Base-by-base conservation (phyloP, 2,797 vertebrate genomes). In the Sebastes minor region DNA sequence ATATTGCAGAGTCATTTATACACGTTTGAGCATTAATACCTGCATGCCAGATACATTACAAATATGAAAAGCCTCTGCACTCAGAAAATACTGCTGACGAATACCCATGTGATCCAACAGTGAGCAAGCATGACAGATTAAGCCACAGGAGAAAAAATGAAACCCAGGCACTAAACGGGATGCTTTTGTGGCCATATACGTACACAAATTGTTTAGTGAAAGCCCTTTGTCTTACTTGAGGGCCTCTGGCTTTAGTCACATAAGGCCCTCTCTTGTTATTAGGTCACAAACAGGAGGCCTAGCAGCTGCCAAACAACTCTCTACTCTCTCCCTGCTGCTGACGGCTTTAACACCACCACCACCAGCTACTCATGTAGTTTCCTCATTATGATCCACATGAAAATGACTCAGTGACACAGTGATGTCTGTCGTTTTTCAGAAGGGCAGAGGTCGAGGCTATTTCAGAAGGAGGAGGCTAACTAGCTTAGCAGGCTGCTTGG, bases 241-340 rank as follows among this genome's bases (percentile, higher is more conserved):
- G 85, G 87, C 83, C 82, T 49, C 82, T 84, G 82, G 85, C 73
- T 89, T 89, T 79, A 86, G 86, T 81, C 86, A 73, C 84, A 78
- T 71, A 81, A 84, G 89, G 88, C 84, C 89, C 81, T 57, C 86
- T 89, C 84, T 90, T 86, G 85, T 91, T 87, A 88, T 78, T 73
- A 79, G 89, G 90, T 90, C 84, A 89, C 59, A 92, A 87, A 88
- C 87, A 83, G 81, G 87, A 87, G 93, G 90, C 92, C 93, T 68
- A 35, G 76, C 73, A 74, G 84, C 80, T 81, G 82, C 74, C 74
- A 86, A 71, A 84, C 75, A 73, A 16, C 66, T 64, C 76, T 12
- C 25, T 14, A 6, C 35, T 14, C 35, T 14, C 35, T 38, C 18
- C 59, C 59, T 74, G 10, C 55, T 16, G 28, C 77, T 62, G 42